Conservation (phyloP, 2,888 invertebrate species). For the Agrotis puta region DNA sequence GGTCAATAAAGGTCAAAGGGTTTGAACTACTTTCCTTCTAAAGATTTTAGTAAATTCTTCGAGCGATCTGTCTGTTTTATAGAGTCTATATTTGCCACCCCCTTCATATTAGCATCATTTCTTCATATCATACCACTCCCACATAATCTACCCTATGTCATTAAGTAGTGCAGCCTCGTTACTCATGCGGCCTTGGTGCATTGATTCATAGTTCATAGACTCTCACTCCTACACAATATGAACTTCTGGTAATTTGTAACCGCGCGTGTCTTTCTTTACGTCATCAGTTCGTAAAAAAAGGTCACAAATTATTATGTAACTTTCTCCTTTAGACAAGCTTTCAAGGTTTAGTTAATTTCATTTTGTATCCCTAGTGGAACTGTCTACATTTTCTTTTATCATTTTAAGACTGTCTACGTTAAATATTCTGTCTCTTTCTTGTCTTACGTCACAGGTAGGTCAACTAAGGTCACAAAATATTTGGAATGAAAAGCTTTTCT, state of each 20-base stretch:
- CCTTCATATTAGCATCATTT: background rate
- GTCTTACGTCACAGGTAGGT: slow-evolving; percentile 64
- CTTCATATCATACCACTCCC: background rate
- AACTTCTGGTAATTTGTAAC: slow-evolving; percentile 36
- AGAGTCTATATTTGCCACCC: background rate
- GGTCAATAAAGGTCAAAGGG: slow-evolving; percentile 10
- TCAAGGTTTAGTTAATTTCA: slow-evolving; percentile 37
- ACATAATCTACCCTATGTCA: background rate
- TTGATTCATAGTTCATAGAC: slow-evolving; percentile 55
- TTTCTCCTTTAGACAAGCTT: slow-evolving; percentile 14
- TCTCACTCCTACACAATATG: slow-evolving; percentile 39
- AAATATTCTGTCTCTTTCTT: slow-evolving; percentile 37
- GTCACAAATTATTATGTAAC: slow-evolving; percentile 4
- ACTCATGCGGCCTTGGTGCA: slow-evolving; percentile 53
- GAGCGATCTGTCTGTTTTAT: background rate
- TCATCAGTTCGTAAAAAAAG: slow-evolving; percentile 22
- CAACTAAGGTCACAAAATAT: slow-evolving; percentile 62
- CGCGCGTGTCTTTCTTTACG: slow-evolving; percentile 14
- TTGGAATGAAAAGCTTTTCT: slow-evolving; percentile 47
- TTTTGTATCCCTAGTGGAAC: slow-evolving; percentile 25
- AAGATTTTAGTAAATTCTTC: background rate
- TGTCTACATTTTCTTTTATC: slow-evolving; percentile 47
- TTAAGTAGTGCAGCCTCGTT: slow-evolving; percentile 19
- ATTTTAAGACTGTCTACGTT: slow-evolving; percentile 44
- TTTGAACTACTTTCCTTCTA: background rate